Conservation (phyloP, 1,140 invertebrate species). For the Episyrphus balteatus region DNA sequence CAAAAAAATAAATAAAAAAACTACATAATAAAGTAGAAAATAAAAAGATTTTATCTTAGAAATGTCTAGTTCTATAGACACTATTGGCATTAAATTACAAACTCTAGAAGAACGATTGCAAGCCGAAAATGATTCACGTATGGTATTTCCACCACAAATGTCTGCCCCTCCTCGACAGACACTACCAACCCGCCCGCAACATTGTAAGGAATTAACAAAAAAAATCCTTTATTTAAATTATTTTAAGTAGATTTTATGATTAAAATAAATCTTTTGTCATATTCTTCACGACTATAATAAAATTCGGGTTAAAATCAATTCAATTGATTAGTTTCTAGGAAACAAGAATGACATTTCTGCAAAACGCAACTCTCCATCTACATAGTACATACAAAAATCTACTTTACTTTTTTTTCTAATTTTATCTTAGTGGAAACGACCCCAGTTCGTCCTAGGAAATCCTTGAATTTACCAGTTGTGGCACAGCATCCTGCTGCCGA, state of each 20-base stretch:
- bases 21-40: no score
- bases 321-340: no score
- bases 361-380: no score
- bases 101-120: constrained; percentile 51
- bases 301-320: no score
- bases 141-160: not conserved
- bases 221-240: no score
- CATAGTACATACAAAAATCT: no score
- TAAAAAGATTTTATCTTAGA: no score
- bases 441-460: constrained; percentile 5
- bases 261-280: no score
- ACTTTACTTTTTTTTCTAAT: constrained; percentile 11
- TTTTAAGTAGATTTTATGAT: no score
- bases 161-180: not conserved
- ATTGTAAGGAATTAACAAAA: not conserved
- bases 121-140: constrained; percentile 49
- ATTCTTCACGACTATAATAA: no score
- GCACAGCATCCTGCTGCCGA: constrained; percentile 38
- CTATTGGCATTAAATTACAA: constrained; percentile 50
- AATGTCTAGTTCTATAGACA: constrained; percentile 23
- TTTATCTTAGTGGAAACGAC: constrained; percentile 7
- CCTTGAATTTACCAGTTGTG: constrained; percentile 2
- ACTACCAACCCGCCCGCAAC: not conserved
- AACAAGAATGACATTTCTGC: no score
- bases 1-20: no score